Percentiles rank a stretch among this genome's conserved stretches.
Evolutionary conservation across 2,888 invertebrate species (phyloP).

Genomic region (Bibio marci): DNA sequence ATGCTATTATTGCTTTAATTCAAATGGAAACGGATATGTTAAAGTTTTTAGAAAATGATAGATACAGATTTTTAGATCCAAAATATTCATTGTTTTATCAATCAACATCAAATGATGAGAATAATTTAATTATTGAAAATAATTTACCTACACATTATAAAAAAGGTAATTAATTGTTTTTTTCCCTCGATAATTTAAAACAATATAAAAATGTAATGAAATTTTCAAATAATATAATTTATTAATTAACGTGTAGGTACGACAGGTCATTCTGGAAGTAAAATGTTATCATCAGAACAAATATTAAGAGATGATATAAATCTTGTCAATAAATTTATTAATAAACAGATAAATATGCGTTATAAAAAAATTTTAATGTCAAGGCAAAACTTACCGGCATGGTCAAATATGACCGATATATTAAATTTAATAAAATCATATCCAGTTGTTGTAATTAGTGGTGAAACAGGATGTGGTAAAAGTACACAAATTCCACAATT

Average conservation of each 20-base stretch:
- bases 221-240: too few relatives aligned
- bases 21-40: constrained; percentile 50
- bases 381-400: constrained; percentile 53
- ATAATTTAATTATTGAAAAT: constrained; percentile 17
- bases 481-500: constrained; percentile 88
- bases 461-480: constrained; percentile 74
- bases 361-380: constrained; percentile 47
- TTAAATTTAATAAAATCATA: constrained; percentile 43
- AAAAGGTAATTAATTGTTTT: constrained; percentile 37
- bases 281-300: constrained; percentile 33
- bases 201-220: too few relatives aligned
- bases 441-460: constrained; percentile 57
- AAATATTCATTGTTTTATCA: constrained; percentile 40
- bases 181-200: too few relatives aligned
- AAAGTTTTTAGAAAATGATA: constrained; percentile 38
- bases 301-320: constrained; percentile 41
- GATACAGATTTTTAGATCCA: constrained; percentile 33
- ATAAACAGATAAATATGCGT: constrained; percentile 39
- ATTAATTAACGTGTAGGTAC: constrained; percentile 14
- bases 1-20: constrained; percentile 50
- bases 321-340: constrained; percentile 41
- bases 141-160: constrained; percentile 43
- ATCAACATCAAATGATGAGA: constrained; percentile 32
- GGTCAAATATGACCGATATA: constrained; percentile 50
- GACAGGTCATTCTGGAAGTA: constrained; percentile 35